phyloP scores from a whole-genome alignment of 2,888 invertebrate species.

The Charanyca ferruginea region DNA sequence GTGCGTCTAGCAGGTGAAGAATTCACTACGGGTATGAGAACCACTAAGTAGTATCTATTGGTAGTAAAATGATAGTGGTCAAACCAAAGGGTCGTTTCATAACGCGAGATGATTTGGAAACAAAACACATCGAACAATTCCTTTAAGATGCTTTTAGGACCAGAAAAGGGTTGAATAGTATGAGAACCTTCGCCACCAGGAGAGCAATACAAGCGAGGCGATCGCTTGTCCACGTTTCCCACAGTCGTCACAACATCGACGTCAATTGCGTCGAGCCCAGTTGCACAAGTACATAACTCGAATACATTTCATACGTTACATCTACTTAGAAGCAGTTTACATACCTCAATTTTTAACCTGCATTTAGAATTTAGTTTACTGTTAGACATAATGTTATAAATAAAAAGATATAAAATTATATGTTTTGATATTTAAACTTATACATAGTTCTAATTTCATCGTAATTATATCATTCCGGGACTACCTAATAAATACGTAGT shows the following conservation, averaged over 20 bases:
- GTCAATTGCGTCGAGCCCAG: constrained; percentile 73
- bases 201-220: constrained; percentile 75
- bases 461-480: too few relatives aligned
- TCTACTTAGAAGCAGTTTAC: constrained; percentile 22
- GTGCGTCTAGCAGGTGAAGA: not conserved
- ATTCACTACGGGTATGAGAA: not conserved
- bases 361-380: not conserved
- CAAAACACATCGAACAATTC: constrained; percentile 69
- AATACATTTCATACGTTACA: constrained; percentile 41
- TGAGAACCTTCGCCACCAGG: constrained; percentile 86
- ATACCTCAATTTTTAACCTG: not conserved
- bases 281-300: constrained; percentile 69
- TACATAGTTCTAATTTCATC: too few relatives aligned
- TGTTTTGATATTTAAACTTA: too few relatives aligned
- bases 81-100: constrained; percentile 16
- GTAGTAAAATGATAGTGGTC: too few relatives aligned
- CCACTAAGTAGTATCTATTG: not conserved
- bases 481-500: not conserved
- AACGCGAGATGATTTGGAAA: constrained; percentile 69
- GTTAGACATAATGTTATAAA: too few relatives aligned
- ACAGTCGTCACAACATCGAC: constrained; percentile 70
- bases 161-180: constrained; percentile 86
- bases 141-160: constrained; percentile 80
- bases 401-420: too few relatives aligned
- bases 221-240: constrained; percentile 73